These are phyloP conservation scores for Sinohyriopsis cumingii DNA, from an alignment of 2,888 invertebrate species.

Conservation along the genomic window DNA sequence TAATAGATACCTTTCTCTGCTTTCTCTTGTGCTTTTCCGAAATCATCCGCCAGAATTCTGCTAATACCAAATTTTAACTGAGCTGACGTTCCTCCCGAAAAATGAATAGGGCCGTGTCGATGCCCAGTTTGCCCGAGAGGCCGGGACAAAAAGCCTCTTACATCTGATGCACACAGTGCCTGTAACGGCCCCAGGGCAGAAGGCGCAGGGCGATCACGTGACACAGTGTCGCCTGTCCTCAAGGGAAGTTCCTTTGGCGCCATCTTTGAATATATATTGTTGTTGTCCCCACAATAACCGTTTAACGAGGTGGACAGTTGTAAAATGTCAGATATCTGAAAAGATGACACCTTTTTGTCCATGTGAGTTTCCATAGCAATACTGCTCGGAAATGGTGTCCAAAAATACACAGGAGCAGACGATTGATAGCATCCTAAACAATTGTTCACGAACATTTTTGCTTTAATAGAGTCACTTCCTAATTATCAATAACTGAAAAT, in stretches of 20 bases:
- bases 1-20: conserved; percentile 26
- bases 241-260: no score
- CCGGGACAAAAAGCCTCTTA: conserved; percentile 30
- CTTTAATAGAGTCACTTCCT: no score
- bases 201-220: conserved; percentile 9
- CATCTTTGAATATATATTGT: no score
- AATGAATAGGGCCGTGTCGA: conserved; percentile 1
- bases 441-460: conserved; percentile 24
- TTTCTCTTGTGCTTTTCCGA: conserved; percentile 39
- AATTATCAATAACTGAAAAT: no score
- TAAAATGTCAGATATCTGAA: conserved; percentile 42
- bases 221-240: no score
- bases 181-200: conserved; percentile 58
- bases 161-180: conserved; percentile 54
- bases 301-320: conserved; percentile 17
- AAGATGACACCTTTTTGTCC: conserved; percentile 22
- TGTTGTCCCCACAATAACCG: no score
- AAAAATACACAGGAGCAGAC: conserved; percentile 32
- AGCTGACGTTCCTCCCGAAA: conserved; percentile 12
- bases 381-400: conserved; percentile 25
- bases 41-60: conserved; percentile 53
- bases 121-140: conserved; percentile 7
- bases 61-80: conserved; percentile 55
- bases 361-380: background rate
- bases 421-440: conserved; percentile 33